Conservation (phyloP, 2,113 vertebrate genomes). For the Panthera uncia region DNA sequence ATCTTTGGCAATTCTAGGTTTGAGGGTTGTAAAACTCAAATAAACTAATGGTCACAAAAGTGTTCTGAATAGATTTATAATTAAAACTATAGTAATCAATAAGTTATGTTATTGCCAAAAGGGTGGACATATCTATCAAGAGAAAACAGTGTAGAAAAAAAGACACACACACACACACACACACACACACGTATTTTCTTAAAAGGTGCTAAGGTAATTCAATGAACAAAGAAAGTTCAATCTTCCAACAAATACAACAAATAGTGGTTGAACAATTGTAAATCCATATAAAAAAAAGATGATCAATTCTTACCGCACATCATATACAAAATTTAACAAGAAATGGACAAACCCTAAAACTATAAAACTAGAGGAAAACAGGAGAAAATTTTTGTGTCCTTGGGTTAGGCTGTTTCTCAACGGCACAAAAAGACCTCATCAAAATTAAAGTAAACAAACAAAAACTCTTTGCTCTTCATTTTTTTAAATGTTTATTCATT, state of each 20-base stretch:
- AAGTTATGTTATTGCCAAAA: neutral
- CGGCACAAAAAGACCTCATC: neutral
- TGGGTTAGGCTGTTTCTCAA: neutral
- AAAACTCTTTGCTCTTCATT: neutral
- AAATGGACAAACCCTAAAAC: constrained; percentile 5
- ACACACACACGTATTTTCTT: neutral
- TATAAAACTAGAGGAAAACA: constrained; percentile 10
- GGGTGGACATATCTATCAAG: neutral
- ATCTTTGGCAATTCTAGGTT: neutral
- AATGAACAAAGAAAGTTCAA: neutral
- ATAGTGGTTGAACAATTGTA: neutral
- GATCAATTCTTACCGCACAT: neutral
- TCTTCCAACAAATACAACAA: neutral
- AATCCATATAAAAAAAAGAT: neutral
- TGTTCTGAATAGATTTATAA: neutral
- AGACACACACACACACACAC: neutral
- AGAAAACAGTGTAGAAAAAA: neutral
- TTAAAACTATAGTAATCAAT: neutral
- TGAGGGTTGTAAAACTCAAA: neutral
- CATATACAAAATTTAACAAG: constrained; percentile 26
- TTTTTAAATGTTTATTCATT: no score
- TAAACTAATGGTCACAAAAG: neutral
- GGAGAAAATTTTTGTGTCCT: neutral
- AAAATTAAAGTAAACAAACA: neutral
- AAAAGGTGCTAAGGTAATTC: neutral